Base-by-base conservation (phyloP, 2,113 vertebrate species). In the Trogon melanurus region DNA sequence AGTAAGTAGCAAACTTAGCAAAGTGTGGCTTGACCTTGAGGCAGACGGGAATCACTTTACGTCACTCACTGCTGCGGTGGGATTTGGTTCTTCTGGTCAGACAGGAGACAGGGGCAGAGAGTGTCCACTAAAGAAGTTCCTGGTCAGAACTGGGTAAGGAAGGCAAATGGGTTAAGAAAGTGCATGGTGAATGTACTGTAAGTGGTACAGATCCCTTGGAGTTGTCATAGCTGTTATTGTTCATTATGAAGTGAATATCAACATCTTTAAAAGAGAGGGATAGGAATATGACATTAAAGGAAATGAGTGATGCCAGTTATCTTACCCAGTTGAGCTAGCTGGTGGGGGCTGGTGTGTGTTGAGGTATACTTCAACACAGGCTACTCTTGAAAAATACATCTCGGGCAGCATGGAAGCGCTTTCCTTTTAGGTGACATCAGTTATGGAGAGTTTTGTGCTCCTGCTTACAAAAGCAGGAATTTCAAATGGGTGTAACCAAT, bases 1-100 rank as follows among this genome's bases (percentile, higher is more conserved):
- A 99, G 99, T 99, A 98, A 98, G 98, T 97, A 64, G 32, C 57
- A 88, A n/a, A 86, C 18, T 81, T 80, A 38, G 32, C 51, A 30
- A 85, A 84, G 38, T n/a, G 27, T 50, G 25, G 3, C 17, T 62
- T 82, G 89, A 21, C 53, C 25, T 79, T 89, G 53, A 36, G 83
- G 36, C 41, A 85, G 50, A 21, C 47, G 79, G 51, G 29, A 78
- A 61, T 91, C 47, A 38, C 41, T 65, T 93, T 74, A 23, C 20
- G 78, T 67, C 51, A 13, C 47, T 76, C 18, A 26, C 62, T 94
- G 45, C 22, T 78, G 48, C 85, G 75, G 34, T 66, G 78, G 78
- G 51, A 57, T 67, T 94, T 85, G 60, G 27, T 75, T 87, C 75
- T 74, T 41, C 56, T 84, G 38, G 78, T 91, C 66, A 82, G 62